phyloP scores from a whole-genome alignment of 2,113 vertebrate genomes.

The Sebastes fasciatus region DNA sequence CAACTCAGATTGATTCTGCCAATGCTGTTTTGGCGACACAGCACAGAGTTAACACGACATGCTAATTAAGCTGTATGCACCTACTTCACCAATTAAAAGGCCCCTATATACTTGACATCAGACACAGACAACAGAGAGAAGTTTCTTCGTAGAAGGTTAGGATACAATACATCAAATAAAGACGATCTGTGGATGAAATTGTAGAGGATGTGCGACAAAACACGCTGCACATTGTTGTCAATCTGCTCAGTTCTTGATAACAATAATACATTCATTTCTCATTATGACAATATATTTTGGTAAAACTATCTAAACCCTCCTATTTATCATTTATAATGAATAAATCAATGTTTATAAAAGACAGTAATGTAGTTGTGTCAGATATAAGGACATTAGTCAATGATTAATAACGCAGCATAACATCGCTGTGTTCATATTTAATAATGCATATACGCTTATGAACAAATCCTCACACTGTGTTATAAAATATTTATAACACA shows the following conservation, averaged over 20 bases:
- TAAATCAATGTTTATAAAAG: background rate
- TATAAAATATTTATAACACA: background rate
- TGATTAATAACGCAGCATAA: background rate
- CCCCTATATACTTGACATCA: conserved; percentile 1
- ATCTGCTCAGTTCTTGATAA: background rate
- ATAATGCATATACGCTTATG: background rate
- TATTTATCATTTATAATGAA: background rate
- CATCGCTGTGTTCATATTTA: background rate
- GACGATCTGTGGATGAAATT: background rate
- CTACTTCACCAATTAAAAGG: conserved; percentile 20
- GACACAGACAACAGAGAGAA: background rate
- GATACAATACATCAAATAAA: background rate
- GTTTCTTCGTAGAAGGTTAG: background rate
- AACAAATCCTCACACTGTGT: background rate
- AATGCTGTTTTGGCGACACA: conserved; percentile 71
- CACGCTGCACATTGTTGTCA: background rate
- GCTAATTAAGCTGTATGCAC: conserved; percentile 60
- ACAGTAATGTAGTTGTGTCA: background rate
- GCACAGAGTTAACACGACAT: conserved; percentile 59
- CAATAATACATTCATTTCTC: background rate
- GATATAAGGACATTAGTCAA: background rate
- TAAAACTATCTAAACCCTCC: background rate
- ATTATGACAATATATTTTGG: background rate
- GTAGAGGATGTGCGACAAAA: background rate
- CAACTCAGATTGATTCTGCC: conserved; percentile 75